phyloP scores from a whole-genome alignment of 2,888 invertebrate genomes.

The Caenorhabditis wallacei region DNA sequence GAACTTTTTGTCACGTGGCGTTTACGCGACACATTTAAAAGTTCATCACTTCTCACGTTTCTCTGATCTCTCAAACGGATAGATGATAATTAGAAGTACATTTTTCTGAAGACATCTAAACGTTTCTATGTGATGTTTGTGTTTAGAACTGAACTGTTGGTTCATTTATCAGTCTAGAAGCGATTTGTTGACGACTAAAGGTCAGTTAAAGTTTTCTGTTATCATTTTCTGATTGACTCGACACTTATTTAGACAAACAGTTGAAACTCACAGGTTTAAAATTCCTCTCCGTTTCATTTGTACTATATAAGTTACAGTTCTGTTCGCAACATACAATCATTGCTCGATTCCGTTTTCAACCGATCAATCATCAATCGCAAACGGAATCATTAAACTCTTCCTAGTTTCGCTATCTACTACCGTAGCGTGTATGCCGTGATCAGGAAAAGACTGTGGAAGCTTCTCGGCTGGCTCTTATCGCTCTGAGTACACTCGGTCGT shows the following conservation, averaged over 20 bases:
- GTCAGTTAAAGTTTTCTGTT: background rate
- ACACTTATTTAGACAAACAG: background rate
- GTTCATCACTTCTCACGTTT: slow-evolving; percentile 29
- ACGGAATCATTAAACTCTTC: slow-evolving; percentile 9
- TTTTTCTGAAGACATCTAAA: slow-evolving; percentile 13
- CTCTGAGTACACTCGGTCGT: slow-evolving; percentile 28
- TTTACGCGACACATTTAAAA: slow-evolving; percentile 13
- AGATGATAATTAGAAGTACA: slow-evolving; percentile 4
- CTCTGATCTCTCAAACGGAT: slow-evolving; percentile 11
- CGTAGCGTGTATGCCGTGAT: slow-evolving; percentile 22
- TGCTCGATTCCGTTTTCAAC: slow-evolving; percentile 1
- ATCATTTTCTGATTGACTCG: slow-evolving; percentile 27
- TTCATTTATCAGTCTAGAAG: slow-evolving; percentile 21
- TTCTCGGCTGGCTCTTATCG: slow-evolving; percentile 31
- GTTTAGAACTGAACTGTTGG: slow-evolving; percentile 40
- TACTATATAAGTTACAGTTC: background rate
- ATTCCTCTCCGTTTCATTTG: background rate
- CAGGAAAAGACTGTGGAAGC: slow-evolving; percentile 32
- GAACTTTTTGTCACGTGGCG: slow-evolving; percentile 28
- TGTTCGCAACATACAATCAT: background rate
- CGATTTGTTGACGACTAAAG: slow-evolving; percentile 20
- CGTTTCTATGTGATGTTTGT: slow-evolving; percentile 30
- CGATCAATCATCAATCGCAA: slow-evolving; percentile 47
- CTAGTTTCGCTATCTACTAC: slow-evolving; percentile 21
- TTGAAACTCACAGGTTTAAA: background rate